Evolutionary conservation across 2,888 invertebrate species (phyloP).

Genomic region (Clivina fossor): DNA sequence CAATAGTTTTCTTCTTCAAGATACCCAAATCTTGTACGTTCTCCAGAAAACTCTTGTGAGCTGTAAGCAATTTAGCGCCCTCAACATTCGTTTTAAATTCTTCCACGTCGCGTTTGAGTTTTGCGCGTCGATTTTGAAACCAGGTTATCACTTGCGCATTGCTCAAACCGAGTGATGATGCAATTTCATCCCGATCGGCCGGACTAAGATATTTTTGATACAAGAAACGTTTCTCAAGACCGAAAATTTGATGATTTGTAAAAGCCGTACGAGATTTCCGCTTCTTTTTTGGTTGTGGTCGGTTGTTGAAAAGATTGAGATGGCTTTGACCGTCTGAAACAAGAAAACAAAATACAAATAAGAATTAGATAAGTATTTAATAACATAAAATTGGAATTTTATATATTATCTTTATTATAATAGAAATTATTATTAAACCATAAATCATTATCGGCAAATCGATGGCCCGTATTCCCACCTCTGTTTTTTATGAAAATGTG

Average conservation of each 20-base stretch:
- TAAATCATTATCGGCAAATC: too few relatives aligned
- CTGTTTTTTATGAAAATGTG: too few relatives aligned
- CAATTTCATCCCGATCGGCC: constrained; percentile 96
- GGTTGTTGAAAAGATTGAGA: constrained; percentile 86
- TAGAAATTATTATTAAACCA: too few relatives aligned
- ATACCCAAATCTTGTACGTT: constrained; percentile 90
- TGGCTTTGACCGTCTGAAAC: constrained; percentile 86
- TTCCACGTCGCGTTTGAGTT: constrained; percentile 95
- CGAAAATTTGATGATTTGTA: constrained; percentile 98
- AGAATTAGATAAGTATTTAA: too few relatives aligned
- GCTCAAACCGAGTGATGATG: constrained; percentile 90
- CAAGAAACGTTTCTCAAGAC: constrained; percentile 94
- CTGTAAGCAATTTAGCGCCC: constrained; percentile 84
- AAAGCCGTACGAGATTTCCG: constrained; percentile 97
- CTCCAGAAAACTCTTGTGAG: constrained; percentile 87
- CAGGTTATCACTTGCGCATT: constrained; percentile 99
- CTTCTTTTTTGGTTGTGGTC: constrained; percentile 94
- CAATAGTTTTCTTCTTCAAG: constrained; percentile 83
- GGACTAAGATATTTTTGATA: constrained; percentile 98
- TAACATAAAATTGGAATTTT: too few relatives aligned
- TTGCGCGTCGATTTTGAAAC: constrained; percentile 93
- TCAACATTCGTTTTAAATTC: constrained; percentile 97
- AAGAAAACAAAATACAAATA: too few relatives aligned
- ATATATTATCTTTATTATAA: too few relatives aligned
- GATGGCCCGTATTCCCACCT: too few relatives aligned